phyloP scores from a whole-genome alignment of 2,113 vertebrate genomes.

The Halcyon senegalensis region DNA sequence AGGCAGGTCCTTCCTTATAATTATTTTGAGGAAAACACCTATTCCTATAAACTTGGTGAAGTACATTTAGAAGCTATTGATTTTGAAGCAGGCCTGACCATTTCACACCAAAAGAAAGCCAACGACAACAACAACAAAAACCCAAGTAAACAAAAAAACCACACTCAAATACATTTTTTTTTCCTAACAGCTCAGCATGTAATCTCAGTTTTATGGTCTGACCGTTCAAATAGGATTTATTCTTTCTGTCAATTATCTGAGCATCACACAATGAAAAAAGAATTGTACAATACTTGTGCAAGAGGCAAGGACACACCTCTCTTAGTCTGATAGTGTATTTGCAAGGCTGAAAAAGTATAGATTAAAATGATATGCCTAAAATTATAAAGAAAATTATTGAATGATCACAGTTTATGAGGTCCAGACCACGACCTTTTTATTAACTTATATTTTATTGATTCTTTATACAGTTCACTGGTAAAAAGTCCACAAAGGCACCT shows the following conservation, averaged over 20 bases:
- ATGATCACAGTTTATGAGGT: background rate
- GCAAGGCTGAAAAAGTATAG: background rate
- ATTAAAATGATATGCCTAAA: background rate
- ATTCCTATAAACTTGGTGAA: background rate
- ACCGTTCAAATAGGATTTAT: background rate
- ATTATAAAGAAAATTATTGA: background rate
- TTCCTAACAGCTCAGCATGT: background rate
- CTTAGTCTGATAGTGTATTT: background rate
- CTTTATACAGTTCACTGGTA: background rate
- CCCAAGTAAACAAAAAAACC: background rate
- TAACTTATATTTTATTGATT: background rate
- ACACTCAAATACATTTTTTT: background rate
- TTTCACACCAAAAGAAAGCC: background rate
- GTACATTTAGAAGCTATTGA: background rate
- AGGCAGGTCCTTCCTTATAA: background rate
- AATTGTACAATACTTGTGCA: background rate
- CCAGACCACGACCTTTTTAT: background rate
- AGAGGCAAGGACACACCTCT: background rate
- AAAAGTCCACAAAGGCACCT: background rate
- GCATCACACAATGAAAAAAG: background rate
- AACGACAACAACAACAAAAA: background rate
- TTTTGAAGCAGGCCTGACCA: background rate
- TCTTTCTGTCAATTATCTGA: background rate
- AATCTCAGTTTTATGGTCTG: background rate
- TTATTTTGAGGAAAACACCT: background rate